phyloP scores from a whole-genome alignment of 1,140 invertebrate genomes.

The Achroia grisella region DNA sequence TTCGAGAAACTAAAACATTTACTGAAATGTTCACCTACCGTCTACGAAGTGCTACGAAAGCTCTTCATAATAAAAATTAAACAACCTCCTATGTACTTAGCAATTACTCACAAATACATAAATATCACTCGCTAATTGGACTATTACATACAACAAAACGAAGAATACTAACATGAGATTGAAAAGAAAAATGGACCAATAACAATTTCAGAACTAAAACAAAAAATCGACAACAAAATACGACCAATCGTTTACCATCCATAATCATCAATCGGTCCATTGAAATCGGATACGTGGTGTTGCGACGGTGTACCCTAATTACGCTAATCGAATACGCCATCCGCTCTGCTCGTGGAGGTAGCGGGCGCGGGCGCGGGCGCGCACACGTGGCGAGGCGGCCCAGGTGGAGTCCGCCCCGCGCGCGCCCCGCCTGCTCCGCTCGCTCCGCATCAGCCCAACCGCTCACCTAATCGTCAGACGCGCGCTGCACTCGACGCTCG shows the following conservation, averaged over 20 bases:
- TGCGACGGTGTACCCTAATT: constrained; percentile 8
- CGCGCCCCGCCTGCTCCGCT: constrained; percentile 20
- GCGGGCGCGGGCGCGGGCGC: constrained; percentile 38
- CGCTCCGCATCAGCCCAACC: constrained; percentile 28
- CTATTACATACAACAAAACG: not conserved
- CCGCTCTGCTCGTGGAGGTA: constrained; percentile 1
- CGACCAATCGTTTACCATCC: constrained; percentile 24
- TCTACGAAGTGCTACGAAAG: not conserved
- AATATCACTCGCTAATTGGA: not conserved
- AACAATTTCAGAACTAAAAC: constrained; percentile 10
- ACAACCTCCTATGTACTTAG: not conserved
- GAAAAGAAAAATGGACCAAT: not conserved
- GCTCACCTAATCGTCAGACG: constrained; percentile 52
- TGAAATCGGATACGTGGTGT: constrained; percentile 36
- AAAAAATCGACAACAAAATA: constrained; percentile 8
- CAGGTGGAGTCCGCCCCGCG: constrained; percentile 54
- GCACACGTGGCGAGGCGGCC: constrained; percentile 35
- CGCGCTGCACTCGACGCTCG: constrained; percentile 63
- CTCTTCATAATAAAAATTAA: not conserved
- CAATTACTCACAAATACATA: not conserved
- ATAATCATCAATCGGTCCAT: constrained; percentile 46
- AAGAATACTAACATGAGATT: not conserved
- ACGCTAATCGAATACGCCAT: constrained; percentile 9
- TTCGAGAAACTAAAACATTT: not conserved
- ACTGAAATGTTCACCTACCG: not conserved